Conservation (phyloP, 2,797 vertebrate genomes). For the Smutsia temminckii region DNA sequence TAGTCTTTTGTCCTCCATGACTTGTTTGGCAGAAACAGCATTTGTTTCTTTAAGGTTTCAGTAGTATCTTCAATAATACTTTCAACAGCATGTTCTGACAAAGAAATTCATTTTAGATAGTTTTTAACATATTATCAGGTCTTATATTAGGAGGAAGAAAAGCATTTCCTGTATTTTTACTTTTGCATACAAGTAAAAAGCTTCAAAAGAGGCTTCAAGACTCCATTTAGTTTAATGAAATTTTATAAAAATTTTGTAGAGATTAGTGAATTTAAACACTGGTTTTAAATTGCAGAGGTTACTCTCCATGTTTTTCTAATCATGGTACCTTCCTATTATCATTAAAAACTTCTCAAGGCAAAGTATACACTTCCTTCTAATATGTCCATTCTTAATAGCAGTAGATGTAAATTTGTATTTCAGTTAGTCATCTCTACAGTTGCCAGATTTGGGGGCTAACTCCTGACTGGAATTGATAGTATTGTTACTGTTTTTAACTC, state of each 20-base stretch:
- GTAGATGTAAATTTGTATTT: constrained; percentile 1
- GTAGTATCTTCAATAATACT: background rate
- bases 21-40: background rate
- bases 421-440: background rate
- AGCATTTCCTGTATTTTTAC: constrained; percentile 18
- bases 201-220: background rate
- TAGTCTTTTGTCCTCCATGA: background rate
- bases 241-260: background rate
- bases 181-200: constrained; percentile 33
- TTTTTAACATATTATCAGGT: constrained; percentile 31
- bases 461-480: background rate
- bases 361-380: constrained; percentile 20
- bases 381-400: constrained; percentile 10
- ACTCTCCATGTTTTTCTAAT: constrained; percentile 44
- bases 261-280: constrained; percentile 33
- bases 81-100: constrained; percentile 48
- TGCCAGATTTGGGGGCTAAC: constrained; percentile 15
- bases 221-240: constrained; percentile 11
- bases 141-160: constrained; percentile 32
- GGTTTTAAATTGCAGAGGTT: background rate
- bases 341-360: constrained; percentile 47
- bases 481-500: constrained; percentile 3
- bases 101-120: constrained; percentile 34
- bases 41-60: constrained; percentile 23
- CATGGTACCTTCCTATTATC: background rate